Conservation (phyloP, 2,797 vertebrate genomes). For the Karalla daura region DNA sequence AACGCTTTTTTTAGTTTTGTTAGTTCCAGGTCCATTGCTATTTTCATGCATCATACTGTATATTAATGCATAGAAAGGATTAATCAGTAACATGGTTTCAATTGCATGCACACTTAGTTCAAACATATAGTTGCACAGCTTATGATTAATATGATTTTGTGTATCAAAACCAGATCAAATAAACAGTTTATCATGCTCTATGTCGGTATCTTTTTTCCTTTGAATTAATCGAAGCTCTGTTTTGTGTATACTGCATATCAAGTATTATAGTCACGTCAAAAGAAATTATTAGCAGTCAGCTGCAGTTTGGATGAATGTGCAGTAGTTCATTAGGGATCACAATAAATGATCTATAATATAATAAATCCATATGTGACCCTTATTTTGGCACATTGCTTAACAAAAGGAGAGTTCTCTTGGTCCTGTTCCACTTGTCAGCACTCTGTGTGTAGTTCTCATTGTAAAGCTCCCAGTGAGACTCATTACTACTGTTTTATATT, state of each 20-base stretch:
- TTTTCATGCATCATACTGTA: too few relatives aligned
- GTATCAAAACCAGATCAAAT: too few relatives aligned
- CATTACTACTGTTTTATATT: conserved; percentile 40
- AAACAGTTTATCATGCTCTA: background rate
- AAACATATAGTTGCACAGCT: too few relatives aligned
- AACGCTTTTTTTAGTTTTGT: too few relatives aligned
- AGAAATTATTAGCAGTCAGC: background rate
- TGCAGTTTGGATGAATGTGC: background rate
- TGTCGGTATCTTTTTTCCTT: background rate
- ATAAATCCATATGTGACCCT: background rate
- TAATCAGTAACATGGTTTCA: too few relatives aligned
- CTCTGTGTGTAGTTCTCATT: conserved; percentile 11
- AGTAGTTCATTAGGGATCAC: background rate
- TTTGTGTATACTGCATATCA: background rate
- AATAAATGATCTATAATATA: background rate
- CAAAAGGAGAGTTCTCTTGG: background rate
- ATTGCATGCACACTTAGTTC: too few relatives aligned
- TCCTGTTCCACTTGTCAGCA: conserved; percentile 12
- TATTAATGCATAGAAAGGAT: too few relatives aligned
- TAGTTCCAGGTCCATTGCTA: too few relatives aligned
- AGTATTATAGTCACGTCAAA: background rate
- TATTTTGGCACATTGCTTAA: too few relatives aligned
- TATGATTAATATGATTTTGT: too few relatives aligned
- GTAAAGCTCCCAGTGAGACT: conserved; percentile 35
- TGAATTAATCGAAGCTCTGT: background rate